A percentile compares a stretch with the other conserved stretches of the same genome.
Conservation (phyloP, 2,797 vertebrate genomes). For the Lerista edwardsae region DNA sequence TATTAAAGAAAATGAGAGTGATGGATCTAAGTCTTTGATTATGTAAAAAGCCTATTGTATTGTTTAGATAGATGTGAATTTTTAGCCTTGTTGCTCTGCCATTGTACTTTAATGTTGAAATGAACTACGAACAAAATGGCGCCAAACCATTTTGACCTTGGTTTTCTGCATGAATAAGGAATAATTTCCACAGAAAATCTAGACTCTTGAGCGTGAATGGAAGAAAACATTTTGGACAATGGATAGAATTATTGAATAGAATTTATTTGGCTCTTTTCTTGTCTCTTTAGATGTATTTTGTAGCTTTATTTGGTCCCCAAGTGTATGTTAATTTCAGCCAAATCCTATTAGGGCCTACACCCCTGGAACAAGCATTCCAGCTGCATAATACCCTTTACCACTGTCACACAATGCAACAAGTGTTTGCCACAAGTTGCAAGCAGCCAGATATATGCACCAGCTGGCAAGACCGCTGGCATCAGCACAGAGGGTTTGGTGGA, state of each 20-base stretch:
- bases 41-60: conserved; percentile 39
- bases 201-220: background rate
- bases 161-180: too few species aligned
- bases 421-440: too few species aligned
- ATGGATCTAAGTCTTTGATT: conserved; percentile 57
- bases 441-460: too few species aligned
- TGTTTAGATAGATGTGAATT: conserved; percentile 52
- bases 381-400: too few species aligned
- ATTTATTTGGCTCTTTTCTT: too few species aligned
- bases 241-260: background rate
- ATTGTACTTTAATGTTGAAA: conserved; percentile 37
- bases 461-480: too few species aligned
- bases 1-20: conserved; percentile 56
- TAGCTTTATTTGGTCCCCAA: too few species aligned
- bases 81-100: conserved; percentile 48
- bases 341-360: too few species aligned
- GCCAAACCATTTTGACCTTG: background rate
- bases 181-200: background rate
- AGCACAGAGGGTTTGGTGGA: too few species aligned
- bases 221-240: conserved; percentile 2
- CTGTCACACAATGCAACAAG: too few species aligned
- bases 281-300: background rate
- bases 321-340: too few species aligned
- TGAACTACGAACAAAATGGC: background rate
- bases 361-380: too few species aligned